Evolutionary conservation across 2,888 invertebrate genomes (phyloP), one percentile per base, ranked within the genome.

Genomic region (Xiphydria camelus): DNA sequence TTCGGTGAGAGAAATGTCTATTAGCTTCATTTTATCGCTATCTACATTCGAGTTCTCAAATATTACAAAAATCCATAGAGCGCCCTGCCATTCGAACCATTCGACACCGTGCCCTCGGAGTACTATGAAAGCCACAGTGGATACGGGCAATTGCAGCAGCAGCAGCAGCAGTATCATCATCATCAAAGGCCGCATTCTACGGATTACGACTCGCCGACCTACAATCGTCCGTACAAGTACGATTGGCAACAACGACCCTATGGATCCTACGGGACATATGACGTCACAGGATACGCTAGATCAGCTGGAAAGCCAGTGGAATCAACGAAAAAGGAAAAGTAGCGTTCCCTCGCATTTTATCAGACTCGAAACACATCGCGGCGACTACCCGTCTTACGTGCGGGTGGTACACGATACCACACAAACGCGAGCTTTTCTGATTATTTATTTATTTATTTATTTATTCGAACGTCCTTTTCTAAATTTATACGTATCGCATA

Each of bases 1-100:
- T 41, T 55, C 50, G 42, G 65, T 64, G n/a, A n/a, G n/a, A n/a
- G n/a, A n/a, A n/a, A n/a, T n/a, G 9, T 53, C 59, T 17, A 45
- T 41, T 19, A 41, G 48, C 38, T 62, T 62, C 42, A 52, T 29
- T 21, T 53, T 54, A 17, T 43, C 58, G 18, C 12, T 32, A 32
- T 32, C 32, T 18, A 32, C 9, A 48, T 48, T n/a, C n/a, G n/a
- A n/a, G n/a, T n/a, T n/a, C n/a, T n/a, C n/a, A n/a, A n/a, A n/a
- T n/a, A n/a, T n/a, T n/a, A n/a, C n/a, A n/a, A n/a, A n/a, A n/a
- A n/a, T n/a, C n/a, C n/a, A n/a, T n/a, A n/a, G n/a, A n/a, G n/a
- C n/a, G n/a, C n/a, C n/a, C 4, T 40, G 6, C 45, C 45, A 23
- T 45, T 45, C 33, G 23, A 33, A 32, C 45, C 45, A 6, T 45